Evolutionary conservation across 1,140 invertebrate genomes (phyloP).

Genomic region (Sitophilus oryzae): DNA sequence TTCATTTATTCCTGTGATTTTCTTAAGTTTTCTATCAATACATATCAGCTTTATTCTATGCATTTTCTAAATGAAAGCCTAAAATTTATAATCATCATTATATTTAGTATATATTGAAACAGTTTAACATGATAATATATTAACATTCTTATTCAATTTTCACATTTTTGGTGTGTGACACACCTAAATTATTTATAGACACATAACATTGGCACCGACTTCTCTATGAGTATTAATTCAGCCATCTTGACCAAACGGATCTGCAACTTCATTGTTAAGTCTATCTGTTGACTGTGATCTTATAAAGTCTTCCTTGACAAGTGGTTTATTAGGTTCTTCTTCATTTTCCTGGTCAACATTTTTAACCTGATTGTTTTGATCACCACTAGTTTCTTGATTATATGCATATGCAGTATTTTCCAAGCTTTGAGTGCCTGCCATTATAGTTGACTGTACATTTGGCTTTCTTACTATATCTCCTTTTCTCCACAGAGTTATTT

Average conservation of each 20-base stretch:
- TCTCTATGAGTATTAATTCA: too few relatives aligned
- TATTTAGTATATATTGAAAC: too few relatives aligned
- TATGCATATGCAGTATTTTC: conserved; percentile 40
- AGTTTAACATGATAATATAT: too few relatives aligned
- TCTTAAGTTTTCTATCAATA: too few relatives aligned
- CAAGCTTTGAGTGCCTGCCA: conserved; percentile 43
- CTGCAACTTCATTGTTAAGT: conserved; percentile 20
- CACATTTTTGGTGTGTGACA: too few relatives aligned
- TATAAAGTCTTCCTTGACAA: conserved; percentile 32
- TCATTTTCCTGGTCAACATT: conserved; percentile 23
- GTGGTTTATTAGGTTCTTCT: conserved; percentile 18
- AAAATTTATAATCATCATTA: too few relatives aligned
- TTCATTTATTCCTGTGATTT: too few relatives aligned
- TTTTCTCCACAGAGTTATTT: conserved; percentile 91
- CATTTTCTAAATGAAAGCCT: too few relatives aligned
- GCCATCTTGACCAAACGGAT: conserved; percentile 30
- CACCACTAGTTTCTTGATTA: conserved; percentile 39
- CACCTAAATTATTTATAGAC: too few relatives aligned
- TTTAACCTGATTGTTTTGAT: background rate
- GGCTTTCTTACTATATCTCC: conserved; percentile 46
- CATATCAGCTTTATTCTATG: too few relatives aligned
- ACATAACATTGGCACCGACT: too few relatives aligned
- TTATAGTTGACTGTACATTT: conserved; percentile 47
- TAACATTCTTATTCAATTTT: too few relatives aligned
- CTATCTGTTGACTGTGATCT: conserved; percentile 37